Evolutionary conservation across 2,888 invertebrate genomes (phyloP), one percentile per base, ranked within the genome.

Genomic region (Pogonocherus hispidulus): DNA sequence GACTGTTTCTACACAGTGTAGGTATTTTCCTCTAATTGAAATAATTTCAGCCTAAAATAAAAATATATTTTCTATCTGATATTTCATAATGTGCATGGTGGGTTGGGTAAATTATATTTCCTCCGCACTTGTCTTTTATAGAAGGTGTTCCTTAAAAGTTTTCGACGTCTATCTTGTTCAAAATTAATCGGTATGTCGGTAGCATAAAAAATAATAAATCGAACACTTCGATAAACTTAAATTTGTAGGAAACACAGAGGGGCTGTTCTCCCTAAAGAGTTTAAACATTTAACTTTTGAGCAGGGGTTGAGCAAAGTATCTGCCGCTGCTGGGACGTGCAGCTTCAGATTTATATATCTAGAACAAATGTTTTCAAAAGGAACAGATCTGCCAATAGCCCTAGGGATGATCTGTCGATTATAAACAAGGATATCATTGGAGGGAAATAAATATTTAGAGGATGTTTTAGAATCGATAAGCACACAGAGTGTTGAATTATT

Each of bases 251-350:
- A 56, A 67, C 68, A 63, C 75, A 74, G 72, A 71, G 80, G 76
- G 73, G 71, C 63, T 67, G 70, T 79, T 73, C 76, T 84, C 84
- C 84, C 83, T 74, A 75, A 82, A 84, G 85, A 85, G 80, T 84
- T 85, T 84, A 84, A 84, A 84, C 84, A 84, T 84, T 86, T 83
- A 85, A 84, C 83, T 84, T 83, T 80, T 77, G 78, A 70, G 64
- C 54, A 80, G 78, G 81, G 81, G 79, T 76, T 63, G 76, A 75
- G 72, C 69, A 69, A n/a, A n/a, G 74, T 74, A 71, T 71, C 71
- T 59, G 69, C 77, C 80, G 73, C 81, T 78, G 75, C 76, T 80
- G 82, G 78, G 81, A 81, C 66, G 78, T 75, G 76, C 76, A 78
- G 79, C 77, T 74, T 79, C 78, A 81, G 80, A 84, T 83, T 80